Base-by-base conservation (phyloP, 1,140 invertebrate species). In the Zaprionus taronus region DNA sequence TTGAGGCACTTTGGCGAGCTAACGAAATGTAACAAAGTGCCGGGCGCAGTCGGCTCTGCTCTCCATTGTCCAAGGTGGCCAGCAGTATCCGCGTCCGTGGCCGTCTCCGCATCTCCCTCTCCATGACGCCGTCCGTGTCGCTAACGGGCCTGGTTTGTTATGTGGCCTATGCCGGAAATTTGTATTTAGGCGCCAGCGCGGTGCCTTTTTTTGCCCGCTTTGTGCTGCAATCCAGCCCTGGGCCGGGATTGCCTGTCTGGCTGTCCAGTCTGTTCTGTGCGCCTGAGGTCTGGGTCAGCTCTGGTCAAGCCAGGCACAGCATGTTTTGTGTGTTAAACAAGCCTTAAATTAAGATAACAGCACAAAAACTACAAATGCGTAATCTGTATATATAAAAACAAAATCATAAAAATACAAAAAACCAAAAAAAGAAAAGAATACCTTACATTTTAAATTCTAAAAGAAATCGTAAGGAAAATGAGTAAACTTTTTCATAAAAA, bases 11-110 rank as follows among this genome's bases (percentile, higher is more conserved):
- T 84, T 90, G 85, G 66, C 69, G 73, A 85, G 84, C 79, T 90
- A 89, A 90, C 84, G 81, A 87, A 87, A 89, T 87, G 84, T 87
- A 87, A 89, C 84, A 87, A 89, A 87, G 84, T 87, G 78, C 67
- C 65, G 51, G 56, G 31, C 67, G 41, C 56, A 61, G 26, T 70
- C 41, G 70, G 12, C 38, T n/a, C 31, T 38, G 69, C 56, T 47
- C 38, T 72, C 70, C 26, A 72, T 72, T 72, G 63, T 72, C 70
- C 70, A 14, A n/a, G 41, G 38, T 34, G 53, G 26, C 58, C 41
- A 22, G 53, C 53, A 22, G 70, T 44, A 31, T 20, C 56, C 51
- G 56, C 65, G 58, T 15, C 53, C 47, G 31, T 31, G 58, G 38
- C 65, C 72, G 26, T 31, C 60, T 41, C 56, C 58, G 36, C 53